Evolutionary conservation across 2,888 invertebrate species (phyloP), one percentile per base, ranked within the genome.

Genomic region (Augochlorella aurata): DNA sequence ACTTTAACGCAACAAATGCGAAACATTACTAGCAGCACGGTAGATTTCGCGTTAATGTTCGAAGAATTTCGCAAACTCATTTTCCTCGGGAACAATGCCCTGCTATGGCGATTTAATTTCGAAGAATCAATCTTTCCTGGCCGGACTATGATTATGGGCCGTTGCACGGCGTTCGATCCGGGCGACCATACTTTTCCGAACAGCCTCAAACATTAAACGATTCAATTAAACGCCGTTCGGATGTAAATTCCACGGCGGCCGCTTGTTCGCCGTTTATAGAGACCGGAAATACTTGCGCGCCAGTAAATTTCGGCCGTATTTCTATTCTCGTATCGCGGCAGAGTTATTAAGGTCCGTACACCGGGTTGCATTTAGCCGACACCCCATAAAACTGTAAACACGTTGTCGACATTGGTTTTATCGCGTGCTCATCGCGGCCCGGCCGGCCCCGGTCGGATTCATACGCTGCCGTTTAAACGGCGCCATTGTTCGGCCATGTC

Each of bases 341-440:
- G 79, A 85, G 79, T 85, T 85, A 82, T 85, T 85, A 85, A 85
- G 80, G 84, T 47, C 67, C 61, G 75, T 71, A 69, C 77, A 69
- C 69, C 69, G 79, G 67, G 87, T 78, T 70, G 81, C 81, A 85
- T 86, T 86, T 79, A 77, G 71, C 81, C 81, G 61, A 82, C 87
- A 87, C 82, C 83, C 85, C 87, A 86, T 87, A 87, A 87, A 87
- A 87, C 85, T 86, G 87, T 80, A 83, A 86, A 87, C 87, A 85
- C 81, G 86, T 77, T 85, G 79, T 85, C 80, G 73, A 80, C 86
- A 87, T 85, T 83, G 87, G 86, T 87, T 87, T 87, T 86, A 87
- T 87, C 87, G 86, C 81, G 80, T 77, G 70, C 82, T 85, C 85
- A 81, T 85, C 81, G 81, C 70, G 66, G 72, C 75, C 66, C 45